Percentiles rank a stretch among this genome's conserved stretches.
Evolutionary conservation across 2,797 vertebrate genomes (phyloP).

Genomic region (Echiichthys vipera): DNA sequence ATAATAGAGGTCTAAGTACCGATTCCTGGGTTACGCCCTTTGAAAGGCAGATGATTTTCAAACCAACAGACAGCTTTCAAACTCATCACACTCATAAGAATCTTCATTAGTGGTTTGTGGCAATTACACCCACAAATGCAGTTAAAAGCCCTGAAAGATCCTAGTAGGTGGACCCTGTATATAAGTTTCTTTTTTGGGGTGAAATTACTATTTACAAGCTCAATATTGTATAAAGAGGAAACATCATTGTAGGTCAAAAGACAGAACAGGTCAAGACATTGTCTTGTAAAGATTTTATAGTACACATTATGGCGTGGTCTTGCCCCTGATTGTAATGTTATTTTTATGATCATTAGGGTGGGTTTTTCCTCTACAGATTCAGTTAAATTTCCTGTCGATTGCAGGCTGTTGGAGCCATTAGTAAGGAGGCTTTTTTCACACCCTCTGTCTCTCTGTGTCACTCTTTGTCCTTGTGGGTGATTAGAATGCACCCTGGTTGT

Average conservation of each 20-base stretch:
- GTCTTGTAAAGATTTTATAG: background rate
- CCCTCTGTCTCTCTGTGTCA: slow-evolving; percentile 62
- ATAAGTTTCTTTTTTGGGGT: background rate
- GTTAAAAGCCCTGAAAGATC: background rate
- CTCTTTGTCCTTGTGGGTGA: slow-evolving; percentile 76
- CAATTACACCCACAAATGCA: background rate
- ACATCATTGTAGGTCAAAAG: background rate
- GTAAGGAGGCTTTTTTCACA: slow-evolving; percentile 56
- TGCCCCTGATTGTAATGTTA: slow-evolving; percentile 3
- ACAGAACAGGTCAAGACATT: background rate
- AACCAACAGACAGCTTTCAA: no score
- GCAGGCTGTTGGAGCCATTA: slow-evolving; percentile 57
- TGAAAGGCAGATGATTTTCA: no score
- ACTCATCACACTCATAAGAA: background rate
- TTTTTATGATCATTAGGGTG: slow-evolving; percentile 28
- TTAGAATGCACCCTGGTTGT: slow-evolving; percentile 74
- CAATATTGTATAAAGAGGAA: background rate
- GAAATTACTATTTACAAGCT: background rate
- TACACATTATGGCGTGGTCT: background rate
- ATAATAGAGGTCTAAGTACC: no score
- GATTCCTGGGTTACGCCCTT: no score
- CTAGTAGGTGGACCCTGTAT: background rate
- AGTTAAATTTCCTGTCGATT: slow-evolving; percentile 44
- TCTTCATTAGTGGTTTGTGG: background rate
- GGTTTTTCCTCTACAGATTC: slow-evolving; percentile 28